Conservation (phyloP, 2,888 invertebrate genomes). For the Rambutsinella grinnellia region DNA sequence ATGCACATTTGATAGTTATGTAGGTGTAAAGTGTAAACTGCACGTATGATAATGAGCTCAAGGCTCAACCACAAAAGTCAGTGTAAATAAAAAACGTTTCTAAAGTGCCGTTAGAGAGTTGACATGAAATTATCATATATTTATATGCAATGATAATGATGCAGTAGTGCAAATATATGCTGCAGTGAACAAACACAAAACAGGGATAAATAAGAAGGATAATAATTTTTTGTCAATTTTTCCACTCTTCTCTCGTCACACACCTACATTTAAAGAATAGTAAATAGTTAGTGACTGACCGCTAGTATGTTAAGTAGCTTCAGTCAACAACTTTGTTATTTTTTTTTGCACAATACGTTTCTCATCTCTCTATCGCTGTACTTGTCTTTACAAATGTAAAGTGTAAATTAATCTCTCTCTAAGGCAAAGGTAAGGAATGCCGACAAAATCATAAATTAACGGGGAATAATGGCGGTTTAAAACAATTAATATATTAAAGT, state of each 20-base stretch:
- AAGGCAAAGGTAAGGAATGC: background rate
- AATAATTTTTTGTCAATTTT: background rate
- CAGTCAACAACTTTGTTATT: background rate
- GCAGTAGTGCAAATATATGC: background rate
- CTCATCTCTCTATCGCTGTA: background rate
- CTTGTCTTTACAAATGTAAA: background rate
- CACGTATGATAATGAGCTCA: conserved; percentile 50
- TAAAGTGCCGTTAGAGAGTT: background rate
- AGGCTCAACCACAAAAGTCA: conserved; percentile 28
- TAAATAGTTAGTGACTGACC: background rate
- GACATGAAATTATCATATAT: conserved; percentile 7
- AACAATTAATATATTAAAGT: background rate
- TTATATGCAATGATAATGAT: background rate
- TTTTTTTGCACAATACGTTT: background rate
- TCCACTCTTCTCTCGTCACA: background rate
- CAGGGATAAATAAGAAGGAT: background rate
- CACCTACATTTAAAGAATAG: background rate
- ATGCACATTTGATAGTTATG: background rate
- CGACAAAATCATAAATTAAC: background rate
- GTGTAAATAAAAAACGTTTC: background rate
- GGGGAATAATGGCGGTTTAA: background rate
- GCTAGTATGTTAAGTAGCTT: background rate
- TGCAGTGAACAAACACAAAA: background rate
- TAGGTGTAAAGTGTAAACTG: background rate
- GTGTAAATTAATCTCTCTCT: background rate